These are phyloP conservation scores for Pangasianodon hypophthalmus DNA, from an alignment of 2,113 vertebrate genomes.

Conservation along the genomic window DNA sequence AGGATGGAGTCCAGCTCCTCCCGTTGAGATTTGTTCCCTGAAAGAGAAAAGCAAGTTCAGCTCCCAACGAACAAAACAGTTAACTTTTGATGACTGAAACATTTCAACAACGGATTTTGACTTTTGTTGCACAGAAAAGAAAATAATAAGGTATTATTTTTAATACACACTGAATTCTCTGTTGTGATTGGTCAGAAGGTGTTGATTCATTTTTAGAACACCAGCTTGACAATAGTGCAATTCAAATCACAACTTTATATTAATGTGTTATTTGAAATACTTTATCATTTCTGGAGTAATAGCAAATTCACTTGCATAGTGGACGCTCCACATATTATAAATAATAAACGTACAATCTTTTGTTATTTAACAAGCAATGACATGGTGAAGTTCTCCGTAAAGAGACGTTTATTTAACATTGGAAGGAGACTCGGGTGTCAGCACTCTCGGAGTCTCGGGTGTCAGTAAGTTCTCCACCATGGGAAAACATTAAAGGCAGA, in stretches of 20 bases:
- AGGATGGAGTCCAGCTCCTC: constrained; percentile 99
- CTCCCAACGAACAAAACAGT: background rate
- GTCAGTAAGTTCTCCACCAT: background rate
- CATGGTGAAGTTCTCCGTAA: background rate
- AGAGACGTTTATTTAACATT: background rate
- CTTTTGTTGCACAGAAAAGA: background rate
- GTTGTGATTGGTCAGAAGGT: background rate
- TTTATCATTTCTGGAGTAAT: background rate
- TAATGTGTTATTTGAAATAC: background rate
- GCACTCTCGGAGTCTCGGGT: background rate
- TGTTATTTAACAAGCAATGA: background rate
- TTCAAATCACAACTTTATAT: background rate
- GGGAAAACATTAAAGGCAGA: background rate
- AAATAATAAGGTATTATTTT: background rate
- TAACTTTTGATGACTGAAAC: background rate
- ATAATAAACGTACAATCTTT: background rate
- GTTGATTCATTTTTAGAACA: background rate
- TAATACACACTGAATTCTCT: background rate
- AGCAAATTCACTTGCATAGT: background rate
- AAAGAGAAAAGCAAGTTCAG: constrained; percentile 61
- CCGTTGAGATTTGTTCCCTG: constrained; percentile 98
- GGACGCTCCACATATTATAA: background rate
- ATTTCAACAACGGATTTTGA: background rate
- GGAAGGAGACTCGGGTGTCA: background rate
- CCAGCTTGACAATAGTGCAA: background rate